Evolutionary conservation across 2,888 invertebrate species (phyloP), one percentile per base, ranked within the genome.

Genomic region (Dyspetes luteomarginatus): DNA sequence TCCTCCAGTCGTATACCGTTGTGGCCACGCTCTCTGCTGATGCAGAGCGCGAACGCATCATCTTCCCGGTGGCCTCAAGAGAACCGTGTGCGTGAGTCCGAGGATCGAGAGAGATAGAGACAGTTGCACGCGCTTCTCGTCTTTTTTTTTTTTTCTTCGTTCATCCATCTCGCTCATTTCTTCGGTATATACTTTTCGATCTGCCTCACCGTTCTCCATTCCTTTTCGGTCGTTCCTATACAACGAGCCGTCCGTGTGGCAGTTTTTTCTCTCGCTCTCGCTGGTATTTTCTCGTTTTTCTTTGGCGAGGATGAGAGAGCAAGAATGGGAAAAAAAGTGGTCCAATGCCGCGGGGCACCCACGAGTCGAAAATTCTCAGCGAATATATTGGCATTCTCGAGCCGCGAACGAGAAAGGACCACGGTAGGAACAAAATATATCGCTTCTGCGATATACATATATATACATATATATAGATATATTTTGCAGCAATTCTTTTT

Each of bases 1-100:
- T 19, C 30, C 19, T 48, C 28, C 65, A 71, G 60, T 50, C 43
- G 36, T 36, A 36, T 36, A 60, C 60, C 71, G 17, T 55, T 58
- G 62, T 24, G 62, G 30, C 15, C 52, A n/a, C 36, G 41, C 64
- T 73, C 55, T 68, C 67, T 67, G 52, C 5, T 36, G 65, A n/a
- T 24, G 28, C 26, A 64, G 64, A 36, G 36, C 36, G 9, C n/a
- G 64, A 65, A 50, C 50, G 65, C 50, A 48, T 56, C 55, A 56
- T 56, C 65, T 65, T 65, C 65, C 65, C 65, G 65, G 65, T 65
- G 65, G 65, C 65, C 65, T n/a, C 28, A 50, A 3, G 48, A 26
- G 30, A 50, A 50, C n/a, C n/a, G n/a, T 50, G 65, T 65, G 65
- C 50, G 65, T 65, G 65, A 48, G 65, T 28, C 30, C 65, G 19